Percentiles rank a stretch among this genome's conserved stretches.
Conservation (phyloP, 2,113 vertebrate species). For the Grammomys surdaster region DNA sequence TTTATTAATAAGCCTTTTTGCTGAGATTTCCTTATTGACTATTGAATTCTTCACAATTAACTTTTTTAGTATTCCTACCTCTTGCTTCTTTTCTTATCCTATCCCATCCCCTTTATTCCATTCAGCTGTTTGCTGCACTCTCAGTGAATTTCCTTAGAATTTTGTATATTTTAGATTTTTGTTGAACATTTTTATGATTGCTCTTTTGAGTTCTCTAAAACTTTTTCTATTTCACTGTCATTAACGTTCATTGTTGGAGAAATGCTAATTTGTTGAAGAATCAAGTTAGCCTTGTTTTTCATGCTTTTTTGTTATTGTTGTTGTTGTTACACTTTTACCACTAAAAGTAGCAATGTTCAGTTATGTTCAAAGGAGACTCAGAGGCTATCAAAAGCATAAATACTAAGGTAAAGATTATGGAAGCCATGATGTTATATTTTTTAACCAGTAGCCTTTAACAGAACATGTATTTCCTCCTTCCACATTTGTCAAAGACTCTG, state of each 20-base stretch:
- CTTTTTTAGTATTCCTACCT: not conserved
- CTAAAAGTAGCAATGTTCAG: not conserved
- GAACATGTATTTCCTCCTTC: not conserved
- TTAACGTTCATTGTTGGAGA: not conserved
- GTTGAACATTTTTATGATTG: not conserved
- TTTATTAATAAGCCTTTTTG: not conserved
- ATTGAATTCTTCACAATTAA: not conserved
- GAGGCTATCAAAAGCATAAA: too few species aligned
- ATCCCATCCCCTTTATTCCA: not conserved
- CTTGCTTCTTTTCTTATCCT: not conserved
- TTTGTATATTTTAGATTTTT: not conserved
- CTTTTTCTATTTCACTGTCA: not conserved
- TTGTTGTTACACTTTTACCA: not conserved
- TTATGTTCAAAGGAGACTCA: too few species aligned
- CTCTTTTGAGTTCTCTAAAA: not conserved
- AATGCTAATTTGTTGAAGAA: not conserved
- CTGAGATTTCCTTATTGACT: not conserved
- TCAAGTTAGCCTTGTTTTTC: not conserved
- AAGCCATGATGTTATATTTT: not conserved
- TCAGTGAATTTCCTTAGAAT: not conserved
- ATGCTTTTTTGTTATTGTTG: not conserved
- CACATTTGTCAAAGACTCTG: not conserved
- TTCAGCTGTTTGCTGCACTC: not conserved
- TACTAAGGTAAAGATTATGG: too few species aligned
- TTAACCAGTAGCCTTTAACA: not conserved